These are phyloP conservation scores for Rosalia funebris DNA, from an alignment of 2,888 invertebrate genomes.

Conservation along the genomic window DNA sequence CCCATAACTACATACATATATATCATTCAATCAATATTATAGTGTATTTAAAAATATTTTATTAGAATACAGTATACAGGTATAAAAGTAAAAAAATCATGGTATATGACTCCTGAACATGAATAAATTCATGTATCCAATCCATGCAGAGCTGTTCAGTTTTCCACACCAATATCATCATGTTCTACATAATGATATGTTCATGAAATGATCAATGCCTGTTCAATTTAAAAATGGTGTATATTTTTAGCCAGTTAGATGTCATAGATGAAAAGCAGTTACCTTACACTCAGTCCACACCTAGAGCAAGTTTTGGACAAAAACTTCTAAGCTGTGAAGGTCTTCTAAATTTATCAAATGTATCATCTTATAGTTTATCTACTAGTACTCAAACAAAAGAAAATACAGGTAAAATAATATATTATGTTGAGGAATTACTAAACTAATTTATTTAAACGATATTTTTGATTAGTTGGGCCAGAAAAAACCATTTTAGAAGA, in stretches of 20 bases:
- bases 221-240: no score
- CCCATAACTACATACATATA: no score
- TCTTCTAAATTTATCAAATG: constrained; percentile 46
- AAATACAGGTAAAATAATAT: constrained; percentile 27
- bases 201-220: no score
- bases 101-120: no score
- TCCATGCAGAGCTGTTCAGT: no score
- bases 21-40: no score
- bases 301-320: constrained; percentile 49
- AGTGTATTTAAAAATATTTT: no score
- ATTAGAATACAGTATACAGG: no score
- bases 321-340: constrained; percentile 45
- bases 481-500: constrained; percentile 47
- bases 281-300: constrained; percentile 51
- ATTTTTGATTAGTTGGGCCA: constrained; percentile 32
- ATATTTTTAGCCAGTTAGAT: constrained; percentile 41
- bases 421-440: background rate
- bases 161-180: no score
- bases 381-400: constrained; percentile 37
- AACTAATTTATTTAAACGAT: background rate
- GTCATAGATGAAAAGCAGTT: constrained; percentile 41
- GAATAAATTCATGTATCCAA: no score
- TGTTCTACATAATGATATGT: no score
- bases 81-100: no score
- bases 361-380: constrained; percentile 46